Conservation (phyloP, 2,797 vertebrate genomes). For the Hydrolagus colliei region DNA sequence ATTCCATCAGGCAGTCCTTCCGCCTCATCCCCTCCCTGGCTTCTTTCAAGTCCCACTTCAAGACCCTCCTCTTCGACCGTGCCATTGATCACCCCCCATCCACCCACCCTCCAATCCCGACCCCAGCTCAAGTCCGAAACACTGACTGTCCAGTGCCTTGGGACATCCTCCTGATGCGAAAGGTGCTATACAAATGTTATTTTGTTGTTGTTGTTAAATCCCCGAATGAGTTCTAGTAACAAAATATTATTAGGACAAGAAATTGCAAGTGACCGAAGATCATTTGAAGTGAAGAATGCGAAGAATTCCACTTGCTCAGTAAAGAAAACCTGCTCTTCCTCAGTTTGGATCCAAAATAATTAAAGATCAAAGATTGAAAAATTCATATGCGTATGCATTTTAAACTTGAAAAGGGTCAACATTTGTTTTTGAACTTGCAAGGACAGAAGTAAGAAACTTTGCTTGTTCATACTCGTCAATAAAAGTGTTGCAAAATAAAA, state of each 20-base stretch:
- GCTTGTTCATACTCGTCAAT: background rate
- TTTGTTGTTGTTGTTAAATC: background rate
- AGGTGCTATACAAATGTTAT: too few relatives aligned
- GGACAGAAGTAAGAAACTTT: background rate
- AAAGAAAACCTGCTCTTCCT: background rate
- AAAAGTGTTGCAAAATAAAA: slow-evolving; percentile 3
- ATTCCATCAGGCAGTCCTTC: too few relatives aligned
- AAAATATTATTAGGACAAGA: background rate
- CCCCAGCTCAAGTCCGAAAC: too few relatives aligned
- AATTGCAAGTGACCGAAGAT: background rate
- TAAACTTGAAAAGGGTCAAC: background rate
- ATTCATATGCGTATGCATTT: background rate
- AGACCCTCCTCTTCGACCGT: too few relatives aligned
- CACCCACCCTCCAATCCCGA: too few relatives aligned
- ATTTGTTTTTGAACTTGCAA: background rate
- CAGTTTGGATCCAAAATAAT: background rate
- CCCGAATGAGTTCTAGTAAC: background rate
- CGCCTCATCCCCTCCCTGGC: too few relatives aligned
- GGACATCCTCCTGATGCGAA: too few relatives aligned
- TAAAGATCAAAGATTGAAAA: background rate
- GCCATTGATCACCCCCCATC: too few relatives aligned
- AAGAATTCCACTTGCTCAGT: background rate
- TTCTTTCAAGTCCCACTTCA: too few relatives aligned
- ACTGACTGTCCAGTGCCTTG: too few relatives aligned
- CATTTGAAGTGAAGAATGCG: background rate